These are phyloP conservation scores for Tachuris rubrigastra DNA, from an alignment of 2,113 vertebrate genomes.

Conservation along the genomic window DNA sequence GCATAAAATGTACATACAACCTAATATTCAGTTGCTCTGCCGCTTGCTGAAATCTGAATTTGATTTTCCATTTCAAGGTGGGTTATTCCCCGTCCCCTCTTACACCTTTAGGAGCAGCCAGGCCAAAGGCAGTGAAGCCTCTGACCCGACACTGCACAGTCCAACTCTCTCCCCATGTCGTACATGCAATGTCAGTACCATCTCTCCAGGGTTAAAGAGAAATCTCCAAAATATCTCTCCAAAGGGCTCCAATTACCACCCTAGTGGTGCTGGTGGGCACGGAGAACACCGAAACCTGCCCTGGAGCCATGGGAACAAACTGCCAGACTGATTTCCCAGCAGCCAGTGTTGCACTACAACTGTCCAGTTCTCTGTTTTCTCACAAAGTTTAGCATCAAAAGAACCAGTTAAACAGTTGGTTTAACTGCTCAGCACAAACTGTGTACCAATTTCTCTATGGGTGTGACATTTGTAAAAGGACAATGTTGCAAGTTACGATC, in stretches of 20 bases:
- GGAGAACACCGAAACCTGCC: conserved; percentile 27
- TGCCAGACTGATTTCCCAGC: conserved; percentile 55
- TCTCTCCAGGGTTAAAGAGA: conserved; percentile 40
- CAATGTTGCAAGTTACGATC: conserved; percentile 77
- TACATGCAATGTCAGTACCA: conserved; percentile 1
- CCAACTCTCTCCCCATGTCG: conserved; percentile 1
- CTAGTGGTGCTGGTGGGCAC: conserved; percentile 14
- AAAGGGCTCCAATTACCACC: conserved; percentile 14
- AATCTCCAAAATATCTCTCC: conserved; percentile 10
- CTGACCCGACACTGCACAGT: neutral
- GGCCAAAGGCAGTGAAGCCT: conserved; percentile 50
- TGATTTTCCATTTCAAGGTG: conserved; percentile 6
- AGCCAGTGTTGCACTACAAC: conserved; percentile 58
- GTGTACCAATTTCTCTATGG: conserved; percentile 18
- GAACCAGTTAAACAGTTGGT: conserved; percentile 65
- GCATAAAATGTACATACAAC: conserved; percentile 66
- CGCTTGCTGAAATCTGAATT: conserved; percentile 20
- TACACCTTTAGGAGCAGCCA: conserved; percentile 10
- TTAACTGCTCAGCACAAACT: conserved; percentile 64
- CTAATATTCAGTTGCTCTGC: conserved; percentile 59
- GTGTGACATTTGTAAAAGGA: conserved; percentile 72
- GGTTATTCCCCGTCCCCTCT: rapidly evolving
- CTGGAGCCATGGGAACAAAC: conserved; percentile 42
- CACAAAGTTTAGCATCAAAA: neutral
- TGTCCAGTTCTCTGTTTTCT: conserved; percentile 46